Base-by-base conservation (phyloP, 2,888 invertebrate genomes). In the Amphipyra tragopoginis region DNA sequence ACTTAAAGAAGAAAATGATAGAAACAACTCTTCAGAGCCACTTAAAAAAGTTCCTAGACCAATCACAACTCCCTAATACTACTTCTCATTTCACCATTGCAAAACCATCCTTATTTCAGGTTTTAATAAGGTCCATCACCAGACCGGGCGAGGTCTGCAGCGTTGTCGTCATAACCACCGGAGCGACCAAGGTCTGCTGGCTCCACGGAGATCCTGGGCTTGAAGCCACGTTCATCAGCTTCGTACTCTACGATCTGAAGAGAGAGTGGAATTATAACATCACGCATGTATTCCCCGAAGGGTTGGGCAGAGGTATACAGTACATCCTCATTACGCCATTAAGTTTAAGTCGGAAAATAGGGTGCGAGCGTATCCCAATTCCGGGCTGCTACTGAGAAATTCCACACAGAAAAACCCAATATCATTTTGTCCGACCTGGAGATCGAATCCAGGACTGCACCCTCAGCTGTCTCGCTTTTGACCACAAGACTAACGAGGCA, bases 161-260 rank as follows among this genome's bases (percentile, higher is more conserved):
- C 90, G 69, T 92, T 91, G 42, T 89, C 91, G 39, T 92, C 92
- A 49, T 93, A 92, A 0, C 92, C 88, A 2, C 78, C 83, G 0
- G 82, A 75, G 0, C 87, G 70, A 4, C 76, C 75, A 1, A 84
- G 71, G 7, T 89, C 89, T 6, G 83, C 90, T 0, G 90, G 87
- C 65, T 93, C 92, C 65, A 93, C 90, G 0, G 96, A 95, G 77
- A 97, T 96, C 77, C 95, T 95, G 14, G 97, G 97, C 79, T 96
- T 95, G 90, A 96, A 97, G 7, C 97, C 97, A 43, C 96, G 91
- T 80, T 96, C 95, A 76, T 97, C 96, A n/a, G 97, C 97, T 80
- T 96, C 96, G 86, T 97, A 97, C 72, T 96, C 96, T 2, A 97
- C 97, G 55, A 96, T 95, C 95, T 96, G 93, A 1, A 69, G 75